Evolutionary conservation across 2,113 vertebrate species (phyloP).

Genomic region (Acinonyx jubatus): DNA sequence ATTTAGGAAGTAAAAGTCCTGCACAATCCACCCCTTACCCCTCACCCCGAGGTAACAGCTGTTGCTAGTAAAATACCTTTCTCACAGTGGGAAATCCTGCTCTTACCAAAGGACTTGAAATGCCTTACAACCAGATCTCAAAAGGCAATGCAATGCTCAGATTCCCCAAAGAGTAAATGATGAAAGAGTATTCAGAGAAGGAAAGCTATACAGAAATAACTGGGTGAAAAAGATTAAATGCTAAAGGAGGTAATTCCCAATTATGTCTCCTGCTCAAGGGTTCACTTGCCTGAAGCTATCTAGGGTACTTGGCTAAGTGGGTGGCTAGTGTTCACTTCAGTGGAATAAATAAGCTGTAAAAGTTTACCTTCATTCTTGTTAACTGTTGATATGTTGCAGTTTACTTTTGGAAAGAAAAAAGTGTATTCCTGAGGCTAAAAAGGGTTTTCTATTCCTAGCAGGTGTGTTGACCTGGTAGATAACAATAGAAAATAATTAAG

Average conservation of each 20-base stretch:
- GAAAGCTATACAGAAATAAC: not conserved
- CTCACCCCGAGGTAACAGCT: not conserved
- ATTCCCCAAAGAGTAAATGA: not conserved
- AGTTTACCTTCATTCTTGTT: not conserved
- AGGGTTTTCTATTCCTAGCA: not conserved
- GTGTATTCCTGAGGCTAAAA: not conserved
- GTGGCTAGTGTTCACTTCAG: not conserved
- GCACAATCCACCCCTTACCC: not conserved
- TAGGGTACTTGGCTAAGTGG: not conserved
- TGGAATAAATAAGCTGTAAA: constrained; percentile 10
- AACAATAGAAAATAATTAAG: not conserved
- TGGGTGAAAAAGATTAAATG: not conserved
- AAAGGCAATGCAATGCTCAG: not conserved
- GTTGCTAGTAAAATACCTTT: not conserved
- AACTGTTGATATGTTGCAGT: not conserved
- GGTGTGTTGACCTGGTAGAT: not conserved
- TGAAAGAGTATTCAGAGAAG: constrained; percentile 10
- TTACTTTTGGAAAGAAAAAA: constrained; percentile 8
- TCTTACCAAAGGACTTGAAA: constrained; percentile 1
- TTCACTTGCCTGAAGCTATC: not conserved
- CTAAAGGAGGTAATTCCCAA: not conserved
- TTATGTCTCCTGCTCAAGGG: not conserved
- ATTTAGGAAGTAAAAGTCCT: constrained; percentile 6
- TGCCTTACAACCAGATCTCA: not conserved
- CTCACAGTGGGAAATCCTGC: not conserved